Conservation (phyloP, 2,888 invertebrate species). For the Lasioglossum marginatum region DNA sequence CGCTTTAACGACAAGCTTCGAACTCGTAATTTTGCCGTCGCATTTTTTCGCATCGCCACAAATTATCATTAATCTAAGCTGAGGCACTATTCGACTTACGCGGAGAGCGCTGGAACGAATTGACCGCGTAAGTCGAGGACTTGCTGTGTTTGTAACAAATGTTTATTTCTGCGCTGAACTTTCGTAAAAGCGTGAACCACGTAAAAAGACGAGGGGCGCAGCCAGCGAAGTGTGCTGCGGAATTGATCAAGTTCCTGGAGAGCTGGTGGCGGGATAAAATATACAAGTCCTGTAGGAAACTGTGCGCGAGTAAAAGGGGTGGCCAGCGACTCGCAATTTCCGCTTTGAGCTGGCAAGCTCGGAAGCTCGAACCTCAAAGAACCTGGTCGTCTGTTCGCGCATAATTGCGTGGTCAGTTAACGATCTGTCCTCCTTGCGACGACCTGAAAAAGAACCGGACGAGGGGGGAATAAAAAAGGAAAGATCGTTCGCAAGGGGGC, state of each 20-base stretch:
- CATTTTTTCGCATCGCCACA: not conserved
- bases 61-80: no score
- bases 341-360: constrained; percentile 25
- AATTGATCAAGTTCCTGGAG: constrained; percentile 6
- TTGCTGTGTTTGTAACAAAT: no score
- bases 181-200: no score
- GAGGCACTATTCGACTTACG: no score
- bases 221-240: not conserved
- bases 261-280: not conserved
- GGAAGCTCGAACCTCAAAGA: constrained; percentile 37
- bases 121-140: no score
- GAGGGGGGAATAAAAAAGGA: constrained; percentile 15
- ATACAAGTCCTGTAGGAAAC: not conserved
- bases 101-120: no score
- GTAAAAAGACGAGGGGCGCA: not conserved
- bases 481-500: constrained; percentile 23
- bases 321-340: constrained; percentile 28
- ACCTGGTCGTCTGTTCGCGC: constrained; percentile 39
- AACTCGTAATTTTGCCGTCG: no score
- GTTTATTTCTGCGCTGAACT: no score
- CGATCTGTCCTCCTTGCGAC: constrained; percentile 62
- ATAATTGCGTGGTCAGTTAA: constrained; percentile 65
- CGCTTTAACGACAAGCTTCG: not conserved
- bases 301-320: not conserved
- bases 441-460: constrained; percentile 45